Evolutionary conservation across 2,113 vertebrate genomes (phyloP).

Genomic region (Chaetura pelagica): DNA sequence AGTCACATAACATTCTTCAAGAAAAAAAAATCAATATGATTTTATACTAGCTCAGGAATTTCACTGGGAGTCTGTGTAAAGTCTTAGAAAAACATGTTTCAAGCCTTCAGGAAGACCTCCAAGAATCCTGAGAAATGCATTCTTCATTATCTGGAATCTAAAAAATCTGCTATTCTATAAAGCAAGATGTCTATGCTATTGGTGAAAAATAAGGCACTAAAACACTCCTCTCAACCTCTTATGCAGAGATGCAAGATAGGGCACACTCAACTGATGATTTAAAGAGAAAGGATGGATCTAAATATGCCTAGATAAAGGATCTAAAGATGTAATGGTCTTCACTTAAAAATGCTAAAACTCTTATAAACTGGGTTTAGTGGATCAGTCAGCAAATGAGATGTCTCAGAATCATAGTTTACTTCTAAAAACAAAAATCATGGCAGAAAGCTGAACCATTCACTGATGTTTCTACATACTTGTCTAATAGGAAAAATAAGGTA

Average conservation of each 20-base stretch:
- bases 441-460: neutral
- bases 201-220: neutral
- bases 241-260: neutral
- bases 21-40: neutral
- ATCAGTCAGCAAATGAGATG: neutral
- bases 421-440: neutral
- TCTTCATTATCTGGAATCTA: neutral
- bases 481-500: neutral
- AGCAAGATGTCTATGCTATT: neutral
- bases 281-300: neutral
- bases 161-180: neutral
- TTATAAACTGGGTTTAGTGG: neutral
- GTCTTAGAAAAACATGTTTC: neutral
- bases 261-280: neutral
- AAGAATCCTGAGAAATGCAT: neutral
- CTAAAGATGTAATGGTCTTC: neutral
- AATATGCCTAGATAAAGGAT: neutral
- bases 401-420: neutral
- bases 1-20: neutral
- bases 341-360: neutral
- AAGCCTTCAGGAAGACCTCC: neutral
- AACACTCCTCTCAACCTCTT: neutral
- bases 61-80: neutral
- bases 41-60: constrained; percentile 22
- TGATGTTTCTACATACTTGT: neutral